Evolutionary conservation across 92 coral and sea anemone genomes (phyloP).

Genomic region (Muricea muricata): DNA sequence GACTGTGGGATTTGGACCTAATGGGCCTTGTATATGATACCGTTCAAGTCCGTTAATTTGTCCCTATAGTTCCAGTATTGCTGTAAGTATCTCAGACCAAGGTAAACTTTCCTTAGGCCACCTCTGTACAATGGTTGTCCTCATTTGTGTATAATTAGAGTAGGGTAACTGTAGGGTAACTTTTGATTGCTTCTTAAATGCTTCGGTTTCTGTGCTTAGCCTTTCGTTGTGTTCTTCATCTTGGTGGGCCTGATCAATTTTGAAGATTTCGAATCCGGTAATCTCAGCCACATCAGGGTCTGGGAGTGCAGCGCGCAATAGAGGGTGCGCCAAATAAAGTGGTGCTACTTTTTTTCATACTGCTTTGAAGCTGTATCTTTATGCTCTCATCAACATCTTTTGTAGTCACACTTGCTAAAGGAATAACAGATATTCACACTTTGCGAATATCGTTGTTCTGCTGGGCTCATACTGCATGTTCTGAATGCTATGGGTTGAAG

Average conservation of each 20-base stretch:
- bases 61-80: constrained; percentile 55
- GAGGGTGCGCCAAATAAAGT: constrained; percentile 62
- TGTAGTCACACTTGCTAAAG: constrained; percentile 66
- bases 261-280: constrained; percentile 65
- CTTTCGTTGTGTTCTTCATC: constrained; percentile 35
- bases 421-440: constrained; percentile 57
- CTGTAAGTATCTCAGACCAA: constrained; percentile 9
- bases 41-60: constrained; percentile 54
- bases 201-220: constrained; percentile 45
- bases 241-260: constrained; percentile 4
- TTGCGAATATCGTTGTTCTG: constrained; percentile 59
- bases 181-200: constrained; percentile 30
- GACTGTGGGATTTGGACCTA: constrained; percentile 58
- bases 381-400: constrained; percentile 62
- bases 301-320: constrained; percentile 56
- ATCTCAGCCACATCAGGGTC: constrained; percentile 57
- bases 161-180: constrained; percentile 38
- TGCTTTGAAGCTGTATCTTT: constrained; percentile 48
- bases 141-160: too few species aligned
- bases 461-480: constrained; percentile 42
- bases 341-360: constrained; percentile 52
- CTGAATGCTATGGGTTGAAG: constrained; percentile 61
- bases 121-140: too few species aligned
- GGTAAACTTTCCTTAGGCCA: too few species aligned
- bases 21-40: constrained; percentile 60